phyloP scores from a whole-genome alignment of 1,140 invertebrate genomes.

The Augochlora pura region DNA sequence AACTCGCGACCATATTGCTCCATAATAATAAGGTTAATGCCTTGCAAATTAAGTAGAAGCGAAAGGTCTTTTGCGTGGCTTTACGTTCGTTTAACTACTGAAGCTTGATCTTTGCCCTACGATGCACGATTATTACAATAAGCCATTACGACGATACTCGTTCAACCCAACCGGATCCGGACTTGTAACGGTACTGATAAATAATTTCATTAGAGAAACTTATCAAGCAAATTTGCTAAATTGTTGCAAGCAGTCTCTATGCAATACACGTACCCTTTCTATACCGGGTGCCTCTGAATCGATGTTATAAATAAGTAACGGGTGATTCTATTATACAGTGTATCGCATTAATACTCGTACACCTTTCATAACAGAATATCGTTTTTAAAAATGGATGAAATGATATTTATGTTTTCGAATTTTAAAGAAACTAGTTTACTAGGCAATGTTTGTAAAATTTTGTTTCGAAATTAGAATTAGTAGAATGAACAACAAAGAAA shows the following conservation, averaged over 20 bases:
- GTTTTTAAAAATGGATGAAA: too few species aligned
- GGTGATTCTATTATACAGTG: too few species aligned
- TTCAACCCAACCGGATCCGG: background rate
- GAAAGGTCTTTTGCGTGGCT: conserved; percentile 53
- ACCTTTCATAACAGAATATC: too few species aligned
- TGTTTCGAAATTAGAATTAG: too few species aligned
- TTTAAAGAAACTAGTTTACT: too few species aligned
- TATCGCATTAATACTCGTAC: too few species aligned
- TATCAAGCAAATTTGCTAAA: background rate
- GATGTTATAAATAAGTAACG: too few species aligned
- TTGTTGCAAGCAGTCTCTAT: background rate
- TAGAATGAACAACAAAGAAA: too few species aligned
- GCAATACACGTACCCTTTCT: background rate
- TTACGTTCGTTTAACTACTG: conserved; percentile 51
- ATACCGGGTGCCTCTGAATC: too few species aligned
- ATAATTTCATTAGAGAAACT: background rate
- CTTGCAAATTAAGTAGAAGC: conserved; percentile 61
- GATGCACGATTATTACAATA: conserved; percentile 49
- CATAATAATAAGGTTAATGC: conserved; percentile 64
- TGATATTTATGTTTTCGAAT: too few species aligned
- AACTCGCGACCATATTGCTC: conserved; percentile 53
- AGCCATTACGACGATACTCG: conserved; percentile 10
- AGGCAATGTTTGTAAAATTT: too few species aligned
- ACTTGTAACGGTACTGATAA: background rate
- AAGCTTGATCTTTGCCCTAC: conserved; percentile 49